phyloP scores from a whole-genome alignment of 2,797 vertebrate species.

The Typhlichthys subterraneus region DNA sequence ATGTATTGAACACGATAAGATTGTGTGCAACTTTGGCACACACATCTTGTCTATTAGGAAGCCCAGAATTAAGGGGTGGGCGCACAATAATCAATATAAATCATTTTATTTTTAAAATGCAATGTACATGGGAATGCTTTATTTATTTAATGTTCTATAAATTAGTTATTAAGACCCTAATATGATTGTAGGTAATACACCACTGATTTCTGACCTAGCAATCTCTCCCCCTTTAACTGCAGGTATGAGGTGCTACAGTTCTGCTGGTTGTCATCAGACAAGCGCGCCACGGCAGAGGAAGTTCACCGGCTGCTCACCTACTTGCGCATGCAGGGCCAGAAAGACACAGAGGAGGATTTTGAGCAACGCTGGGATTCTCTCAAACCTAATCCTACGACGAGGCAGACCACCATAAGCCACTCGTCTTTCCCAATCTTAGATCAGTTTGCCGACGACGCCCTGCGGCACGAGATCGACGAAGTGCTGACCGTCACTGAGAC shows the following conservation, averaged over 20 bases:
- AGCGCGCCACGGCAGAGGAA: conserved; percentile 92
- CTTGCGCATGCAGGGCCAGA: conserved; percentile 95
- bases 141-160: too few species aligned
- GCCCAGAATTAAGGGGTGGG: too few species aligned
- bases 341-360: conserved; percentile 90
- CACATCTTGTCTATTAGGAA: too few species aligned
- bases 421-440: conserved; percentile 95
- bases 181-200: neutral
- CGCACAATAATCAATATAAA: too few species aligned
- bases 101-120: too few species aligned
- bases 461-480: conserved; percentile 93
- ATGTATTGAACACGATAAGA: too few species aligned
- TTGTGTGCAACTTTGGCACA: too few species aligned
- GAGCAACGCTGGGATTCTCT: conserved; percentile 96
- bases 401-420: conserved; percentile 82
- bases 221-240: conserved; percentile 15
- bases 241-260: conserved; percentile 98
- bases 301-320: conserved; percentile 93
- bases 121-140: too few species aligned
- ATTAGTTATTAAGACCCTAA: neutral
- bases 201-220: neutral
- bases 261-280: conserved; percentile 93
- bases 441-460: conserved; percentile 86
- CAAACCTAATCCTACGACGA: conserved; percentile 84
- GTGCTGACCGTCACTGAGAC: conserved; percentile 97